These are phyloP conservation scores for Poecilia gillii DNA, from an alignment of 2,797 vertebrate genomes.

Conservation along the genomic window DNA sequence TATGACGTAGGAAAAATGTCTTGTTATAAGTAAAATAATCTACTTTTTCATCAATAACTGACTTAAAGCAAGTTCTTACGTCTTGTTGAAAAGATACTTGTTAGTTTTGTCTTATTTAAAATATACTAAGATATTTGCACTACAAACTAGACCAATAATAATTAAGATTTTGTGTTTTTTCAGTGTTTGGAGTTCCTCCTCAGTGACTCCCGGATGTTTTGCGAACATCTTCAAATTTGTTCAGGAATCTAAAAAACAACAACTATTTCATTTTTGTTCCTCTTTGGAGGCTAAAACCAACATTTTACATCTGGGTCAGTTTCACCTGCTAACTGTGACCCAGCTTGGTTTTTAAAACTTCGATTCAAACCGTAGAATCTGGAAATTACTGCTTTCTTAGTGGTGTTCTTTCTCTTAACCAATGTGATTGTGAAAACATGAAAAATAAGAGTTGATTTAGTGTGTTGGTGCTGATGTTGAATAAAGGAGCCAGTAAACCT, in stretches of 20 bases:
- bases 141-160: no score
- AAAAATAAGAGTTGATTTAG: neutral
- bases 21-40: no score
- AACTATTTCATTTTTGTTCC: neutral
- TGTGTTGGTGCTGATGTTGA: slow-evolving; percentile 20
- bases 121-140: no score
- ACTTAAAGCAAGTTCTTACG: no score
- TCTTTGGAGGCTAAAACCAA: neutral
- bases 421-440: neutral
- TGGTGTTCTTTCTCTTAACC: neutral
- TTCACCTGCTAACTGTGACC: neutral
- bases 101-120: no score
- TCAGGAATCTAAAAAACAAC: neutral
- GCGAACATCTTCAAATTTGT: neutral
- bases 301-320: neutral
- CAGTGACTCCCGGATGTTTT: neutral
- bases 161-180: no score
- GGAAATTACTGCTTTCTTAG: neutral
- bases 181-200: neutral
- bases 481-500: slow-evolving; percentile 42
- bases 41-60: no score
- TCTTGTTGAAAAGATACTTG: no score
- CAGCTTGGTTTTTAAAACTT: neutral
- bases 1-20: no score
- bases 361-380: neutral